Conservation (phyloP, 2,797 vertebrate species). For the Oceanodroma leucorhoa region DNA sequence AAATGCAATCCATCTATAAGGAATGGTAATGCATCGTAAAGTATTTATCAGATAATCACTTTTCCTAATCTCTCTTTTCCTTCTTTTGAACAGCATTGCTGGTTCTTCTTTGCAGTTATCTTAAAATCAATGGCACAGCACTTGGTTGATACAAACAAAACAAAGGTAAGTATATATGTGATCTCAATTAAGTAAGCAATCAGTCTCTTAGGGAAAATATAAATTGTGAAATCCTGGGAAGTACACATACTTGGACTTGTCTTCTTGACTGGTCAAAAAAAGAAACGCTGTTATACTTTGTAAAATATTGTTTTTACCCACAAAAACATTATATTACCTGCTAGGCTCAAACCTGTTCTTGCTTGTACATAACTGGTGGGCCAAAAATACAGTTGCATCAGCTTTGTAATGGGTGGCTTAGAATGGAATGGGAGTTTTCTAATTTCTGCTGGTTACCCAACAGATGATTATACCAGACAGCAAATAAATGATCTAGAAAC, state of each 20-base stretch:
- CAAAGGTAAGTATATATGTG: constrained; percentile 76
- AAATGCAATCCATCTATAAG: not conserved
- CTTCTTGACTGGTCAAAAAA: not conserved
- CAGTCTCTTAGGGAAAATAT: not conserved
- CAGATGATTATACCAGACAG: not conserved
- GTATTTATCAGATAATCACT: not conserved
- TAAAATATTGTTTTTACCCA: not conserved
- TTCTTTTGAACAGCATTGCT: constrained; percentile 86
- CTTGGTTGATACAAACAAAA: constrained; percentile 85
- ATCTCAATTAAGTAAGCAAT: not conserved
- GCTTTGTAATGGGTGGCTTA: not conserved
- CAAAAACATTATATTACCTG: not conserved
- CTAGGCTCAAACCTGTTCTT: not conserved
- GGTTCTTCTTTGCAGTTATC: constrained; percentile 97
- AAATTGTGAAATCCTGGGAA: not conserved
- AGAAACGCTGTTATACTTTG: not conserved
- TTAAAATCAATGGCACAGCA: constrained; percentile 96
- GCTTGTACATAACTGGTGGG: not conserved
- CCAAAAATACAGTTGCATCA: not conserved
- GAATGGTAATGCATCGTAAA: not conserved
- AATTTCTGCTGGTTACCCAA: not conserved
- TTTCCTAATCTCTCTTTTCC: not conserved
- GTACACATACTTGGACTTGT: not conserved
- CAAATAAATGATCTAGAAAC: not conserved
- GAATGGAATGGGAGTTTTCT: not conserved